A percentile compares a stretch with the other conserved stretches of the same genome.
Conservation (phyloP, 2,888 invertebrate species). For the Laspeyria flexula region DNA sequence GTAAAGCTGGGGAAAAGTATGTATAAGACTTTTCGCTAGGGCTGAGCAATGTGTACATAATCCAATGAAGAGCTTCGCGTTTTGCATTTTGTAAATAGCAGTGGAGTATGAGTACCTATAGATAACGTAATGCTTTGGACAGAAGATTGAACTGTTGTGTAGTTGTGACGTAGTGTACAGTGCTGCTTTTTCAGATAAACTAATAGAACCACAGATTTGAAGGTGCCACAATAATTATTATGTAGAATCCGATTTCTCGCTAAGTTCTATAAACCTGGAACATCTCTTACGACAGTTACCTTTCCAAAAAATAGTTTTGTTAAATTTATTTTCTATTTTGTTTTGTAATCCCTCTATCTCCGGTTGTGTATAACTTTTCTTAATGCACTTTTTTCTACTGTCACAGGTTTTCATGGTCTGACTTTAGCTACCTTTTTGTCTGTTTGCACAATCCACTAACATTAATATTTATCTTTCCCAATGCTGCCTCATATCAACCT, state of each 20-base stretch:
- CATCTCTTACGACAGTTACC: slow-evolving; percentile 77
- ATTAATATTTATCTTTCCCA: slow-evolving; percentile 64
- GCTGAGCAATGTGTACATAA: slow-evolving; percentile 70
- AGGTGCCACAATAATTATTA: slow-evolving; percentile 25
- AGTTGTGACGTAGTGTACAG: slow-evolving; percentile 48
- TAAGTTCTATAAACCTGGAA: slow-evolving; percentile 65
- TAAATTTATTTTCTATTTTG: slow-evolving; percentile 37
- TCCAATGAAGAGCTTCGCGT: slow-evolving; percentile 58
- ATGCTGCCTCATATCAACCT: slow-evolving; percentile 81
- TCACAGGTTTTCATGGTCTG: slow-evolving; percentile 30
- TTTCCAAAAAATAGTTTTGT: slow-evolving; percentile 34
- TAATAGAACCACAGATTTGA: slow-evolving; percentile 23
- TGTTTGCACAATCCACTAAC: slow-evolving; percentile 67
- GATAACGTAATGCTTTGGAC: slow-evolving; percentile 41
- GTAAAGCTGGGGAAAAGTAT: slow-evolving; percentile 34
- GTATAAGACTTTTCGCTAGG: slow-evolving; percentile 58
- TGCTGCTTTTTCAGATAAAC: slow-evolving; percentile 40
- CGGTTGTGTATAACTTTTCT: slow-evolving; percentile 37
- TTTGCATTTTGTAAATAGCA: slow-evolving; percentile 60
- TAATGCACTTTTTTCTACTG: slow-evolving; percentile 24
- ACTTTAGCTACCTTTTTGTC: slow-evolving; percentile 30
- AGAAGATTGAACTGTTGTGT: slow-evolving; percentile 39
- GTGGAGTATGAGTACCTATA: slow-evolving; percentile 33
- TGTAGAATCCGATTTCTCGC: slow-evolving; percentile 15
- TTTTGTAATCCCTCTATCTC: slow-evolving; percentile 32